Percentiles rank a stretch among this genome's conserved stretches.
Evolutionary conservation across 1,140 invertebrate genomes (phyloP).

Genomic region (Pogonomyrmex barbatus): DNA sequence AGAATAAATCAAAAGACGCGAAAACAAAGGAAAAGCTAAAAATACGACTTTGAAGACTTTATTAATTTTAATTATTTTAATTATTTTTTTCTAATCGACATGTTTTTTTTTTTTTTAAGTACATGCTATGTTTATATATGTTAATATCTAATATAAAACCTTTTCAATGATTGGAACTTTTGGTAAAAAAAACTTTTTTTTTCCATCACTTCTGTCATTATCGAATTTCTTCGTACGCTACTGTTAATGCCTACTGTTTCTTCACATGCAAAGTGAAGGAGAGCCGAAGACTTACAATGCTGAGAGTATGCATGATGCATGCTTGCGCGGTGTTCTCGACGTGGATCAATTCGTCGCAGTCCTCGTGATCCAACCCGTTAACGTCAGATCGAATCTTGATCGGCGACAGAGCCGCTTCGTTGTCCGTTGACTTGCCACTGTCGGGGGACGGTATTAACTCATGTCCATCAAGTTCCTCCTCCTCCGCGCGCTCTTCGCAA

Average conservation of each 20-base stretch:
- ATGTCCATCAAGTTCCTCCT: slow-evolving; percentile 81
- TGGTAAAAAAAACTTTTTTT: not conserved
- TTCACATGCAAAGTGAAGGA: not conserved
- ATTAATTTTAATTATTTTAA: not conserved
- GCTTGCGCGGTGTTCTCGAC: slow-evolving; percentile 83
- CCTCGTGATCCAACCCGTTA: slow-evolving; percentile 82
- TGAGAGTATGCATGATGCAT: slow-evolving; percentile 87
- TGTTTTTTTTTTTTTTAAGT: not conserved
- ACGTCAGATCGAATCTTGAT: slow-evolving; percentile 82
- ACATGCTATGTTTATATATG: too few species aligned
- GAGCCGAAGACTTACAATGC: slow-evolving; percentile 85
- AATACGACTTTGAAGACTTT: not conserved
- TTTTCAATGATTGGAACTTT: not conserved
- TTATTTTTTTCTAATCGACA: not conserved
- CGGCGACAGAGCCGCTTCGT: slow-evolving; percentile 83
- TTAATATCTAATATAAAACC: not conserved
- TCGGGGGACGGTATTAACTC: slow-evolving; percentile 82
- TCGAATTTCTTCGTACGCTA: not conserved
- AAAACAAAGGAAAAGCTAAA: not conserved
- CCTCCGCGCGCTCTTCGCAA: slow-evolving; percentile 79
- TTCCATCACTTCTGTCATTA: not conserved
- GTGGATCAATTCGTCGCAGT: slow-evolving; percentile 82
- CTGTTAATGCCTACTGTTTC: not conserved
- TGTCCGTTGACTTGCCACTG: slow-evolving; percentile 84
- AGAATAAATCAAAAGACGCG: not conserved